Evolutionary conservation across 2,888 invertebrate species (phyloP).

Genomic region (Drosophila robusta): DNA sequence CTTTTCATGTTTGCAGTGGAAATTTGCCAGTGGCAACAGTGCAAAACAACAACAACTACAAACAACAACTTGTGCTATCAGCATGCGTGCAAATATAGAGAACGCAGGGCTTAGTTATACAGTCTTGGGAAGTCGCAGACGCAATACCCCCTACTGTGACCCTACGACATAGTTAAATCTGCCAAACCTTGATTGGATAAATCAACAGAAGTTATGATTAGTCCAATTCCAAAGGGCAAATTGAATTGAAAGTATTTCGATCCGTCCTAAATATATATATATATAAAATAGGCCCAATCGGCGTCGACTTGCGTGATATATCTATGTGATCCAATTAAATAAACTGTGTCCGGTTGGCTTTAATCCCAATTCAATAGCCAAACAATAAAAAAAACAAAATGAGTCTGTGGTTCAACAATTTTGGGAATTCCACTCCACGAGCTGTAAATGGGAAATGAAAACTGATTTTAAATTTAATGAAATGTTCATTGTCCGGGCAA

Average conservation of each 20-base stretch:
- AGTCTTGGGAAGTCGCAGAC: constrained; percentile 6
- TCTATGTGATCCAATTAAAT: no score
- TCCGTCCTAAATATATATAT: no score
- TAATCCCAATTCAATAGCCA: no score
- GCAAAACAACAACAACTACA: constrained; percentile 27
- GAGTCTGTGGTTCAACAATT: background rate
- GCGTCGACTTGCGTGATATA: no score
- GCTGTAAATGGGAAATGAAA: no score
- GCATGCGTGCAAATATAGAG: constrained; percentile 39
- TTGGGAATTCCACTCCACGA: background rate
- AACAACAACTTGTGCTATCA: constrained; percentile 39
- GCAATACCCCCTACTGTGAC: constrained; percentile 32
- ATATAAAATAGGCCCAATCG: no score
- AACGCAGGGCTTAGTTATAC: constrained; percentile 2
- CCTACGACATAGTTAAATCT: no score
- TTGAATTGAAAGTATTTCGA: no score
- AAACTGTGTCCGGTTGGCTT: no score
- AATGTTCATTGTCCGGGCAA: background rate
- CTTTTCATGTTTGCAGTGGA: constrained; percentile 75
- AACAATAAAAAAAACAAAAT: background rate
- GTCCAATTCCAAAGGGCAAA: no score
- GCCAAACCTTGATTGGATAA: no score
- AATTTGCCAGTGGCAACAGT: constrained; percentile 54
- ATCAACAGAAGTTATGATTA: no score
- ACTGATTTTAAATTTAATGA: background rate